These are phyloP conservation scores for Pseudomyrmex cubaensis DNA, from an alignment of 1,140 invertebrate genomes.

Conservation along the genomic window DNA sequence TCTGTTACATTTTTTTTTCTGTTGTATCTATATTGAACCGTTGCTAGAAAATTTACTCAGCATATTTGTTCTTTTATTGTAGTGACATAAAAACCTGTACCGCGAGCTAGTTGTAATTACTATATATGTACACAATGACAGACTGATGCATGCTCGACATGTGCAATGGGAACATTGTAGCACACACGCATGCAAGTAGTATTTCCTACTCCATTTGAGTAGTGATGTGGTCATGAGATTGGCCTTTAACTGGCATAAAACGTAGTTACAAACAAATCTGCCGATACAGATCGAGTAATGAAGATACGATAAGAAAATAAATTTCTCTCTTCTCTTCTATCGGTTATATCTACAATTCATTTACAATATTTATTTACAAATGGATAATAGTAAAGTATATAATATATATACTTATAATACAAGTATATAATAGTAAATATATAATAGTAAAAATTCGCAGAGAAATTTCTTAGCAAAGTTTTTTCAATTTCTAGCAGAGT, in stretches of 20 bases:
- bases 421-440: too few relatives aligned
- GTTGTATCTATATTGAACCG: not conserved
- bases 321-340: not conserved
- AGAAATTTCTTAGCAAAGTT: not conserved
- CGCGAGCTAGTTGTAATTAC: not conserved
- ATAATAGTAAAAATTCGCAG: too few relatives aligned
- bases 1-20: not conserved
- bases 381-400: too few relatives aligned
- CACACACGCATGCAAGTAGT: not conserved
- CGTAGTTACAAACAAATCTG: not conserved
- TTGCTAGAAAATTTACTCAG: not conserved
- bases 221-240: conserved; percentile 20
- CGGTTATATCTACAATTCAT: not conserved
- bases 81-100: not conserved
- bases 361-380: not conserved
- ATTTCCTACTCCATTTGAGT: not conserved
- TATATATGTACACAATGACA: not conserved
- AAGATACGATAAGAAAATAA: not conserved
- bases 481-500: too few relatives aligned
- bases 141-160: not conserved
- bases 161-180: not conserved
- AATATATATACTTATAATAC: too few relatives aligned
- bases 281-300: not conserved
- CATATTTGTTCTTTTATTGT: not conserved
- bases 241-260: conserved; percentile 13